Evolutionary conservation across 2,888 invertebrate species (phyloP), one percentile per base, ranked within the genome.

Genomic region (Erebia ligea): DNA sequence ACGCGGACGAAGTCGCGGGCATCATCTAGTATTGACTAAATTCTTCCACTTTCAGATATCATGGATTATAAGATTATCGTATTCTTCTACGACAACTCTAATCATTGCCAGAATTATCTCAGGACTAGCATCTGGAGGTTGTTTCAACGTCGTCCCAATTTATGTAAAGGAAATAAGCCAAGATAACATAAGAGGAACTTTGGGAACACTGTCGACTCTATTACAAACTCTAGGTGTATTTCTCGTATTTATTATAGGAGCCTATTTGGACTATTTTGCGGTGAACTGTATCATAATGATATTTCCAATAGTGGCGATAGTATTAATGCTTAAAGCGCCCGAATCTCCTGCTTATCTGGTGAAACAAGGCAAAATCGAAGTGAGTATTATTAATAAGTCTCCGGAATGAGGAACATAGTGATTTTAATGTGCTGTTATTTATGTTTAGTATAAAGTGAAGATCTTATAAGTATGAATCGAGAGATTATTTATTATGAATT

Each of bases 341-440:
- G 90, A 91, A 70, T 88, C 91, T 0, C 91, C 91, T 10, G 81
- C 85, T 1, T 89, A 80, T 69, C 76, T 90, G 58, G 80, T 90
- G 2, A 89, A 88, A 54, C 76, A 77, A 19, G 86, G 85, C 1
- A 83, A 82, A 67, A 75, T 73, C 64, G 80, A 87, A 40, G 91
- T 91, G 73, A 81, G 82, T 80, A 19, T 34, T 19, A 19, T 56
- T 11, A 19, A 19, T 10, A 9, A 52, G n/a, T n/a, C 6, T 52
- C 9, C n/a, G 17, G 17, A 45, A 45, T 45, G 11, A 45, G 52
- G n/a, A 52, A 17, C n/a, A 52, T 17, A 9, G 34, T 34, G 34
- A 6, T 52, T 52, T 52, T 17, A n/a, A 9, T 52, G 9, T 17
- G 4, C 52, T 17, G 5, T 52, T 52, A 17, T 52, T 52, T n/a